Evolutionary conservation across 2,797 vertebrate genomes (phyloP), one percentile per base, ranked within the genome.

Genomic region (Falco berigora): DNA sequence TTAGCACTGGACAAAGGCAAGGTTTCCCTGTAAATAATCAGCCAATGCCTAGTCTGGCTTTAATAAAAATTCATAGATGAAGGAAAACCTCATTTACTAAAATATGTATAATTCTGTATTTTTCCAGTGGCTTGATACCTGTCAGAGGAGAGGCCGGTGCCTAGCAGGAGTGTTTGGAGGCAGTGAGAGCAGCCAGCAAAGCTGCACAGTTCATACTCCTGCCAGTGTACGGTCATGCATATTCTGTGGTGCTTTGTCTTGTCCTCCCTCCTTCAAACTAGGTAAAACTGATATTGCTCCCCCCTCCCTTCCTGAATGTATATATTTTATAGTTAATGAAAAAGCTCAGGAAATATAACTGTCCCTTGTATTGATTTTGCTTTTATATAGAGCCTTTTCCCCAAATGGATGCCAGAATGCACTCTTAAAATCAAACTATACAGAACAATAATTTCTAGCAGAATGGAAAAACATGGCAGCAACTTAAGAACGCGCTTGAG

Each of bases 381-480:
- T 94, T 94, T 95, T 95, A 95, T 86, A 53, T 58, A 96, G 81
- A 92, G 85, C 85, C 85, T 94, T 92, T 95, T 59, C 55, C 90
- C 85, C 78, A 92, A 83, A 88, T 69, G 91, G 89, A 88, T 88
- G 89, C 79, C 90, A 94, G 91, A 94, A 92, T 62, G 79, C 62
- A 84, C 88, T 96, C 85, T 95, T 92, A 94, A 94, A 96, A 96
- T 95, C 95, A 95, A 94, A 88, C 87, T 72, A 23, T 86, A 86
- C 81, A 34, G 90, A 92, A 91, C 85, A 88, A 94, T 94, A 83
- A 92, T 94, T 96, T 79, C 90, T 91, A 73, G 22, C 15, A 64
- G 69, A 95, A 78, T 92, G 58, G 85, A 91, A 91, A 94, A 91
- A 91, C 91, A 91, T 88, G 75, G 95, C 82, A 96, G 76, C 50